Base-by-base conservation (phyloP, 2,888 invertebrate genomes). In the Entomobrya multifasciata region DNA sequence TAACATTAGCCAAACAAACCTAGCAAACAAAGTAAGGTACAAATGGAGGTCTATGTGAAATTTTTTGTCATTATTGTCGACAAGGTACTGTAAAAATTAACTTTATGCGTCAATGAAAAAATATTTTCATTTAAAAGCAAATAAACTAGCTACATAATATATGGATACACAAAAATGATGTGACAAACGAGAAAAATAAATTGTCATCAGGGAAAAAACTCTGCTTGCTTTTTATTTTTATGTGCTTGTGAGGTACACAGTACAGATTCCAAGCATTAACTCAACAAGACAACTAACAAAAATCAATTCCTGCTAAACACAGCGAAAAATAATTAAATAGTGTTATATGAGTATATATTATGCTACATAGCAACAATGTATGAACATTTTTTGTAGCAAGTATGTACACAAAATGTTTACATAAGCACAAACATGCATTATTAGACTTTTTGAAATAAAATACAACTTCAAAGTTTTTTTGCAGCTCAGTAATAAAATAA, bases 111-210 rank as follows among this genome's bases (percentile, higher is more conserved):
- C 47, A 60, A 78, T 25, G 15, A 17, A 47, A 52, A 49, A 65
- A 67, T 67, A 67, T 81, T 81, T 83, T 83, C 76, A 83, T 83
- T 83, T 76, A 76, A 76, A 76, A 83, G 65, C 83, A 83, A 83
- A 83, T 77, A 83, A 83, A 83, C 76, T 76, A 27, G 1, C 49
- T 72, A n/a, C 3, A n/a, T 49, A 3, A 62, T 44, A 25, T n/a
- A n/a, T n/a, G n/a, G n/a, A n/a, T n/a, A n/a, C n/a, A 30, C 13
- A 30, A 60, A 27, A 10, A 74, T 10, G 36, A 30, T 57, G 20
- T 41, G 57, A 22, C 27, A 72, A 49, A 49, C 44, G 10, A 15
- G 17, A 27, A 49, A 72, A 52, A n/a, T n/a, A 72, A 49, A 72
- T 0, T 49, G n/a, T n/a, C 13, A 3, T 25, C 17, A 49, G 25